phyloP scores from a whole-genome alignment of 2,888 invertebrate genomes.

The Sphinx pinastri region DNA sequence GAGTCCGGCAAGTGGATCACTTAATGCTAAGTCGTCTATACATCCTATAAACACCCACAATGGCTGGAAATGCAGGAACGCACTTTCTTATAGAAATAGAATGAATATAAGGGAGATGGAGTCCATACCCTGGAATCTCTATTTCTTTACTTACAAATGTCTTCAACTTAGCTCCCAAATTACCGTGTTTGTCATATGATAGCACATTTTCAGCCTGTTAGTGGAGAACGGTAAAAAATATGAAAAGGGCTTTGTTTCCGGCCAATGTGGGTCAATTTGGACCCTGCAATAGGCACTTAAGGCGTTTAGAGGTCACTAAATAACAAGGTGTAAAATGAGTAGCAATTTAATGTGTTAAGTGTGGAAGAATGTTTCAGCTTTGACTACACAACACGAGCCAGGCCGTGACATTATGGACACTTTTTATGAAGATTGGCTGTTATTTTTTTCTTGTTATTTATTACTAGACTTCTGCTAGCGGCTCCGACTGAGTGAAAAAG shows the following conservation, averaged over 20 bases:
- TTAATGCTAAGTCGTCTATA: too few species aligned
- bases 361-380: background rate
- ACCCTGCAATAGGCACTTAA: background rate
- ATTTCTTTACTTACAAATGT: background rate
- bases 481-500: too few species aligned
- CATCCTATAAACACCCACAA: too few species aligned
- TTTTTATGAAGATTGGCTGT: too few species aligned
- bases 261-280: conserved; percentile 12
- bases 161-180: background rate
- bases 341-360: conserved; percentile 14
- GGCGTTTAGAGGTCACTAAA: conserved; percentile 3
- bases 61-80: too few species aligned
- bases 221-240: conserved; percentile 26
- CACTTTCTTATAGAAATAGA: too few species aligned
- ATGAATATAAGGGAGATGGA: too few species aligned
- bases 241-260: conserved; percentile 18
- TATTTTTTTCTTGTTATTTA: too few species aligned
- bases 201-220: conserved; percentile 27
- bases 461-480: too few species aligned
- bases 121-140: background rate
- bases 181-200: conserved; percentile 7
- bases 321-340: conserved; percentile 3
- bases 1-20: too few species aligned
- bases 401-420: too few species aligned
- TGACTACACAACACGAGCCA: too few species aligned